Percentiles rank a stretch among this genome's conserved stretches.
These are phyloP conservation scores for Aphelenchoides besseyi DNA, from an alignment of 1,140 invertebrate genomes.

Conservation along the genomic window DNA sequence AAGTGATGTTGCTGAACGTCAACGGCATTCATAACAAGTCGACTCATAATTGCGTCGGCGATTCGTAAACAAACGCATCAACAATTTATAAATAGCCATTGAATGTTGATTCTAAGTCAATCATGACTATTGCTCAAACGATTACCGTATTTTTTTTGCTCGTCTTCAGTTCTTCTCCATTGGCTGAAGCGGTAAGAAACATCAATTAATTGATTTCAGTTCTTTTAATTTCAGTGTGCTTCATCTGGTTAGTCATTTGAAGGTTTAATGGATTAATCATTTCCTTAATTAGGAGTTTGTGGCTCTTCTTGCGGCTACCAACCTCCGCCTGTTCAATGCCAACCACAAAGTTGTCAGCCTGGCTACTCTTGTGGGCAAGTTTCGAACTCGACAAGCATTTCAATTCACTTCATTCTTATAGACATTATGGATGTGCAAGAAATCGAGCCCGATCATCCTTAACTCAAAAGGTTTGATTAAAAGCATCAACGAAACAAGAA, in stretches of 20 bases:
- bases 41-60: not conserved
- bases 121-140: not conserved
- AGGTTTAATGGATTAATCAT: no score
- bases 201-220: not conserved
- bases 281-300: no score
- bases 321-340: conserved; percentile 31
- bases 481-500: conserved; percentile 13
- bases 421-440: conserved; percentile 50
- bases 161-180: not conserved
- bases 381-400: conserved; percentile 12
- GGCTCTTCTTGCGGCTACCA: conserved; percentile 30
- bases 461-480: conserved; percentile 36
- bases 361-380: conserved; percentile 44
- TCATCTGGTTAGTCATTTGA: no score
- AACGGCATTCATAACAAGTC: no score
- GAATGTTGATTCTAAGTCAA: not conserved
- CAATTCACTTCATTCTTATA: conserved; percentile 12
- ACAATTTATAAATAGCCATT: not conserved
- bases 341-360: conserved; percentile 41
- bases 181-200: not conserved
- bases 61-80: not conserved
- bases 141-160: not conserved
- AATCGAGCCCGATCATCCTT: conserved; percentile 49
- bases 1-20: no score
- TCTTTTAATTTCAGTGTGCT: conserved; percentile 24